A percentile compares a stretch with the other conserved stretches of the same genome.
These are phyloP conservation scores for Ophion obscuratus DNA, from an alignment of 2,888 invertebrate species.

Conservation along the genomic window DNA sequence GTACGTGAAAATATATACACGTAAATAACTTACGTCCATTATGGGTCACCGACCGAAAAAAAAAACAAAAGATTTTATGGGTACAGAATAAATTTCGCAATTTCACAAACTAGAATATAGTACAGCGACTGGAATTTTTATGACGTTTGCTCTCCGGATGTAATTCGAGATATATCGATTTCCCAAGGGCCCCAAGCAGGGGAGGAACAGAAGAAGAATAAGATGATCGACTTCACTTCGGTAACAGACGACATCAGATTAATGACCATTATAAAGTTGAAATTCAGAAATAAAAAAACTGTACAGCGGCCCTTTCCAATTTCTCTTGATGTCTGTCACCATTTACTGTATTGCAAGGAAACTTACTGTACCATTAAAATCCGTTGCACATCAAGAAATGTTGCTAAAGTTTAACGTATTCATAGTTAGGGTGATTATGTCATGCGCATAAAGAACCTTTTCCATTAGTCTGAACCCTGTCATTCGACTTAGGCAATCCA, in stretches of 20 bases:
- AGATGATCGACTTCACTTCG: not conserved
- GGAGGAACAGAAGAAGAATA: not conserved
- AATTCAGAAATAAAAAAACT: no score
- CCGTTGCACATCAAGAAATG: no score
- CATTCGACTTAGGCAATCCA: no score
- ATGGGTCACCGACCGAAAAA: not conserved
- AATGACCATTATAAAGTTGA: not conserved
- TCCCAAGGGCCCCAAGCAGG: not conserved
- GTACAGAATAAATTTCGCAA: not conserved
- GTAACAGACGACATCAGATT: not conserved
- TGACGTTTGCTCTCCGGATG: slow-evolving; percentile 11
- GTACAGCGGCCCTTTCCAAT: no score
- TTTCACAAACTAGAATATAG: not conserved
- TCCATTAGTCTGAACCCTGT: no score
- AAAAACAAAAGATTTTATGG: not conserved
- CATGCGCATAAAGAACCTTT: no score
- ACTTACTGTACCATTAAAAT: no score
- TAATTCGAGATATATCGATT: slow-evolving; percentile 29
- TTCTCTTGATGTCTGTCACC: no score
- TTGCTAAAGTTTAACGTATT: no score
- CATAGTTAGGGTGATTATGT: no score
- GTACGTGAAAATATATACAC: slow-evolving; percentile 2
- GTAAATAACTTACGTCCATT: slow-evolving; percentile 51
- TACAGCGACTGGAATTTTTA: slow-evolving; percentile 41
- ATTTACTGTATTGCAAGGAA: no score